Conservation (phyloP, 2,797 vertebrate genomes). For the Graptemys geographica region DNA sequence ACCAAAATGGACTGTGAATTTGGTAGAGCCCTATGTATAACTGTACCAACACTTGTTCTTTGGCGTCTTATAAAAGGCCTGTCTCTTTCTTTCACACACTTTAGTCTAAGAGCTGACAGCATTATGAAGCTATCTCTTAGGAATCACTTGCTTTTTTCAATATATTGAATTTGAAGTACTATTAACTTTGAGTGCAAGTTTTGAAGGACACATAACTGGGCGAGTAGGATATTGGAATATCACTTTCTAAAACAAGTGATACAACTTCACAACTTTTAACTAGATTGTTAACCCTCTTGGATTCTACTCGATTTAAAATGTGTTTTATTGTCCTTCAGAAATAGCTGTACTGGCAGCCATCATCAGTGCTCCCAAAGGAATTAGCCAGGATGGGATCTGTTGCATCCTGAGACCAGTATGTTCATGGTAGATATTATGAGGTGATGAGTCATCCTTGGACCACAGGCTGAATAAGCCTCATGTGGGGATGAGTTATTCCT, state of each 20-base stretch:
- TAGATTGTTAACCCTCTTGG: neutral
- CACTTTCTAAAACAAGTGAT: neutral
- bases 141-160: neutral
- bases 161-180: neutral
- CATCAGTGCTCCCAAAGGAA: neutral
- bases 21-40: no score
- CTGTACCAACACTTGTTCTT: no score
- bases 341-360: neutral
- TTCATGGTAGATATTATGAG: neutral
- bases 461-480: neutral
- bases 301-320: neutral
- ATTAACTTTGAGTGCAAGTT: neutral
- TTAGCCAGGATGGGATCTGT: neutral
- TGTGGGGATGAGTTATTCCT: neutral
- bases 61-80: no score
- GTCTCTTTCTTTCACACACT: no score
- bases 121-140: no score
- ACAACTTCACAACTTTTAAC: neutral
- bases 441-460: neutral
- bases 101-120: no score
- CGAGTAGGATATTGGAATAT: neutral
- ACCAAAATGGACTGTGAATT: no score
- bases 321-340: neutral
- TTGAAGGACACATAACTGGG: neutral
- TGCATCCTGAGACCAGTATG: neutral